Conservation (phyloP, 2,113 vertebrate genomes). For the Sinocyclocheilus anophthalmus region DNA sequence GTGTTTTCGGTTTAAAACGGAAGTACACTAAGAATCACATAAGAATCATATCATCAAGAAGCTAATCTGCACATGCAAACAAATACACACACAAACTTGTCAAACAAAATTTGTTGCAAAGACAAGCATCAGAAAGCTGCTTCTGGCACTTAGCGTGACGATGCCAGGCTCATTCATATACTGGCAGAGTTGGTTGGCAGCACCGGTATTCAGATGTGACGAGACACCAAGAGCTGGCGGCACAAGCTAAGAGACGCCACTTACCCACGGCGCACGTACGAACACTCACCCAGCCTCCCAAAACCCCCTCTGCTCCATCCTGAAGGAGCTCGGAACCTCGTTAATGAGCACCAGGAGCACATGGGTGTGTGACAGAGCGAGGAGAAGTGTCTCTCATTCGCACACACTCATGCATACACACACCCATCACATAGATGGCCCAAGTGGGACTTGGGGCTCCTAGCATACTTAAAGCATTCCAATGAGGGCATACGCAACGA, state of each 20-base stretch:
- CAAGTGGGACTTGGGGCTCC: slow-evolving; percentile 11
- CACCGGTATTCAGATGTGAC: slow-evolving; percentile 5
- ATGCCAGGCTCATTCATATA: slow-evolving; percentile 26
- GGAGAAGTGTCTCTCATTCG: slow-evolving; percentile 34
- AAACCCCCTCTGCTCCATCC: slow-evolving; percentile 31
- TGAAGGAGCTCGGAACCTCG: background rate
- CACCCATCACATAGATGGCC: slow-evolving; percentile 29
- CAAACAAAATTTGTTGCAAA: background rate
- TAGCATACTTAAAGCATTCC: slow-evolving; percentile 1
- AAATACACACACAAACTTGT: background rate
- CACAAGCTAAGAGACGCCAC: slow-evolving; percentile 27
- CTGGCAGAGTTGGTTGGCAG: slow-evolving; percentile 7
- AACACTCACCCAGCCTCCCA: slow-evolving; percentile 21
- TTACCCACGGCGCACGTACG: background rate
- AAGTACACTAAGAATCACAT: background rate
- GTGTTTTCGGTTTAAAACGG: background rate
- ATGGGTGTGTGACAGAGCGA: slow-evolving; percentile 37
- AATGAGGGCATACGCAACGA: slow-evolving; percentile 18
- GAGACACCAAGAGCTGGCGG: slow-evolving; percentile 3
- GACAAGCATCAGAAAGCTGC: slow-evolving; percentile 16
- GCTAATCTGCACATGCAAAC: background rate
- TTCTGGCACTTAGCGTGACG: background rate
- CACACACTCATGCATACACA: slow-evolving; percentile 14
- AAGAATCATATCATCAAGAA: background rate
- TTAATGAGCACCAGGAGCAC: slow-evolving; percentile 37